These are phyloP conservation scores for Eupleurogrammus muticus DNA, from an alignment of 2,797 vertebrate species.

Conservation along the genomic window DNA sequence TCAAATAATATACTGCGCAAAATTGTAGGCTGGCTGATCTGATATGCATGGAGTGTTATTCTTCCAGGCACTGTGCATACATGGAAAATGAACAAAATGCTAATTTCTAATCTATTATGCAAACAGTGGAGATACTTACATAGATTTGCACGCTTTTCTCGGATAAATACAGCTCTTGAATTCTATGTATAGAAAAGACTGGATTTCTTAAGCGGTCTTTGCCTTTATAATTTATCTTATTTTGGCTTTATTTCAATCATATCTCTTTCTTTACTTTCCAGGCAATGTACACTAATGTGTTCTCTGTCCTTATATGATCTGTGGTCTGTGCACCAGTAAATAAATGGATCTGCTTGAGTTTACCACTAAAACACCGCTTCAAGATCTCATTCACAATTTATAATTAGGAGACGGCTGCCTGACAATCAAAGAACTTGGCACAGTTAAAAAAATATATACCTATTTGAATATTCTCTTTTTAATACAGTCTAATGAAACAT, in stretches of 20 bases:
- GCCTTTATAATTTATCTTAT: conserved; percentile 81
- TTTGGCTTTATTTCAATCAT: conserved; percentile 61
- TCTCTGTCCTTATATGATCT: conserved; percentile 21
- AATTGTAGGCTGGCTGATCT: conserved; percentile 99
- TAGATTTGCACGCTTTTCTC: conserved; percentile 98
- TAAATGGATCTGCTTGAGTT: conserved; percentile 42
- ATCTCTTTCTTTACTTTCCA: conserved; percentile 56
- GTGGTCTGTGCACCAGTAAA: conserved; percentile 34
- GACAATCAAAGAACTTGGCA: conserved; percentile 72
- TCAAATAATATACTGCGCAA: conserved; percentile 99
- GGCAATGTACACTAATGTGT: conserved; percentile 31
- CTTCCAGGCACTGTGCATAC: conserved; percentile 99
- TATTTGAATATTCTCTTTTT: conserved; percentile 69
- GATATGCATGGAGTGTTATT: conserved; percentile 99
- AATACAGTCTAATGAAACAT: conserved; percentile 76
- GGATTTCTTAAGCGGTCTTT: conserved; percentile 79
- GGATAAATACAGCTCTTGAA: conserved; percentile 94
- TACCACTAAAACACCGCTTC: conserved; percentile 50
- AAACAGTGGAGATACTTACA: conserved; percentile 99
- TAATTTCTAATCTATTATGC: conserved; percentile 99
- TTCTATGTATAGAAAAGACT: conserved; percentile 94
- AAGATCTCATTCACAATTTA: conserved; percentile 54
- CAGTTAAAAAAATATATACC: conserved; percentile 30
- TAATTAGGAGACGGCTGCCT: conserved; percentile 54
- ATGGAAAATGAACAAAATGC: conserved; percentile 99